Conservation (phyloP, 2,888 invertebrate genomes). For the Drosophila helvetica region DNA sequence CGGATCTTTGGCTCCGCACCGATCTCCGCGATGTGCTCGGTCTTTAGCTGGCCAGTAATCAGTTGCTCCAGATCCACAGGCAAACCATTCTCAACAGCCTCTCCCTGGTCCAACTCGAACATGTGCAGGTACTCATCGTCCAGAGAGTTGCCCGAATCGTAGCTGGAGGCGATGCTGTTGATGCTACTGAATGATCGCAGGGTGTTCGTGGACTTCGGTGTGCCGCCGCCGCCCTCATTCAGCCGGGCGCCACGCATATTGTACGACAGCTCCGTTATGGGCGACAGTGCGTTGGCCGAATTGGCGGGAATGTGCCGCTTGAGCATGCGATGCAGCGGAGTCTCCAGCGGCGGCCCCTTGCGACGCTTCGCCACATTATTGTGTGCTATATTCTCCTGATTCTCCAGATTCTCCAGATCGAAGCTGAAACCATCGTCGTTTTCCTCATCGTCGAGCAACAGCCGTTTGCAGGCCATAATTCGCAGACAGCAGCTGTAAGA, state of each 20-base stretch:
- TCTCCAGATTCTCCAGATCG: slow-evolving; percentile 1
- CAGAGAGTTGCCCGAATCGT: slow-evolving; percentile 85
- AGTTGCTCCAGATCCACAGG: slow-evolving; percentile 85
- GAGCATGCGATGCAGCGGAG: slow-evolving; percentile 57
- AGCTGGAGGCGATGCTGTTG: slow-evolving; percentile 83
- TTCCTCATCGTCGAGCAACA: slow-evolving; percentile 33
- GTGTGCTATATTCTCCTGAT: slow-evolving; percentile 20
- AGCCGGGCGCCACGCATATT: slow-evolving; percentile 46
- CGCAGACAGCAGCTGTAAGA: slow-evolving; percentile 20
- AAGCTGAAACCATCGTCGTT: background rate
- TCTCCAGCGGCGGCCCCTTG: slow-evolving; percentile 31
- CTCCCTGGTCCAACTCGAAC: slow-evolving; percentile 85
- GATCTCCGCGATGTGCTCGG: slow-evolving; percentile 1
- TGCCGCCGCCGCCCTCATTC: slow-evolving; percentile 33
- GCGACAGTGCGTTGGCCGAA: slow-evolving; percentile 48
- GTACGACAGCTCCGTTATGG: slow-evolving; percentile 63
- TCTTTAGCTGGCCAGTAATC: slow-evolving; percentile 85
- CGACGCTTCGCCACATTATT: slow-evolving; percentile 48
- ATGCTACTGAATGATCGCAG: slow-evolving; percentile 49
- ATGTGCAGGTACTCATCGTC: slow-evolving; percentile 87
- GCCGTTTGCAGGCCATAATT: slow-evolving; percentile 43
- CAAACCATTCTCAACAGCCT: background rate
- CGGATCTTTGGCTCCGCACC: slow-evolving; percentile 63
- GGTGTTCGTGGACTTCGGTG: slow-evolving; percentile 56
- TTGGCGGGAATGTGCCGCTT: slow-evolving; percentile 39